Evolutionary conservation across 2,797 vertebrate species (phyloP).

Genomic region (Urocyon cinereoargenteus): DNA sequence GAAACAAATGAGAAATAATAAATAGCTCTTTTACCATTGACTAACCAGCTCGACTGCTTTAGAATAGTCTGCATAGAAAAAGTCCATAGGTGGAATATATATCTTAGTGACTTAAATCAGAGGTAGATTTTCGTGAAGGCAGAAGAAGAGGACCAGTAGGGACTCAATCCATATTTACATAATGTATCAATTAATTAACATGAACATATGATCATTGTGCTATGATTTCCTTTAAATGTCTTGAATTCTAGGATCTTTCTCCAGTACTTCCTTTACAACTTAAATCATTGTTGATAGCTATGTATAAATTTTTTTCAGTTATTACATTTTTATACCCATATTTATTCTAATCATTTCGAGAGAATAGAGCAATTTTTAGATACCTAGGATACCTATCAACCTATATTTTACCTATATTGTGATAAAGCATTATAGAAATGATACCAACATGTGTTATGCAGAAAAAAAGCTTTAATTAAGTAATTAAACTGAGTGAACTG

Average conservation of each 20-base stretch:
- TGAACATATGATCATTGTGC: background rate
- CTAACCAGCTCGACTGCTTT: background rate
- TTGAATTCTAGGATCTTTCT: background rate
- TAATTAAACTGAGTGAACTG: background rate
- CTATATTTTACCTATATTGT: background rate
- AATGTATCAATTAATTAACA: background rate
- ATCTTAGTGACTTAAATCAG: background rate
- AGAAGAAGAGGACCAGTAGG: background rate
- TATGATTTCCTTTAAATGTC: background rate
- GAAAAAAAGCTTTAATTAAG: background rate
- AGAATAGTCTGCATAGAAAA: background rate
- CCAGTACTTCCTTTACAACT: background rate
- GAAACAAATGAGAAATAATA: background rate
- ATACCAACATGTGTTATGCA: background rate
- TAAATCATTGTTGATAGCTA: background rate
- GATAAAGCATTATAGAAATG: background rate
- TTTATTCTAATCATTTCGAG: background rate
- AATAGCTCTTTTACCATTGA: background rate
- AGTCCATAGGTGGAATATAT: background rate
- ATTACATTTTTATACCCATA: background rate
- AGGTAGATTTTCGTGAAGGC: background rate
- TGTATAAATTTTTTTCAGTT: background rate
- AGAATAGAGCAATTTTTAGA: background rate
- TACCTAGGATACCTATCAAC: background rate
- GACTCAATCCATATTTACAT: background rate